Base-by-base conservation (phyloP, 2,888 invertebrate species). In the Elysia crispata region DNA sequence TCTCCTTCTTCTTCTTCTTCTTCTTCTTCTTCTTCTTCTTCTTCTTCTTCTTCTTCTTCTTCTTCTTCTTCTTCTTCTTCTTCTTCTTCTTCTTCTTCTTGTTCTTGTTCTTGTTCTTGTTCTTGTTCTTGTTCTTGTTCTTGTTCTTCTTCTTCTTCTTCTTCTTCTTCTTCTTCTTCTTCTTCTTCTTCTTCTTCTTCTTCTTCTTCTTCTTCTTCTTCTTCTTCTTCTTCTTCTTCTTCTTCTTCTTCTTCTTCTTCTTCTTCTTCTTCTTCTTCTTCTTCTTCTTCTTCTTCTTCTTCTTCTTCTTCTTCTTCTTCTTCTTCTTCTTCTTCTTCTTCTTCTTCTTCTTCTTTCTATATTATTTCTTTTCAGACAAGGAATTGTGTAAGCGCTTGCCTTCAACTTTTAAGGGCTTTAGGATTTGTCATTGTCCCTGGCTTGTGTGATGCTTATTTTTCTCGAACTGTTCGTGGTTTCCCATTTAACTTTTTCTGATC, bases 261-360 rank as follows among this genome's bases (percentile, higher is more conserved):
- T 70, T 23, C 15, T 25, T 70, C 33, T 33, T 5, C 1, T 8
- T 33, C 70, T 70, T 23, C 15, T 8, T 70, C 31, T 70, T 23
- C n/a, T 33, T 3, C 70, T 70, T 33, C n/a, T 23, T 41, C 66
- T 25, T 3, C 3, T 5, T 25, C 66, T 66, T 25, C 5, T 23
- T 41, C 70, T 31, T 8, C 62, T 62, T 62, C 62, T 62, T 62
- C 62, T 62, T 62, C 62, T 62, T 62, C 62, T 62, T 62, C 62
- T 62, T 62, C 62, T 62, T 62, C 62, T 62, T 62, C 62, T 62
- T 62, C 62, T 62, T 62, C 62, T 62, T 62, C 62, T 62, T 62
- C 62, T 62, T 62, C 62, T 62, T 62, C 62, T n/a, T n/a, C n/a
- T n/a, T n/a, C n/a, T n/a, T n/a, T n/a, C n/a, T n/a, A n/a, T n/a